Evolutionary conservation across 2,888 invertebrate species (phyloP).

Genomic region (Glaucopsyche alexis): DNA sequence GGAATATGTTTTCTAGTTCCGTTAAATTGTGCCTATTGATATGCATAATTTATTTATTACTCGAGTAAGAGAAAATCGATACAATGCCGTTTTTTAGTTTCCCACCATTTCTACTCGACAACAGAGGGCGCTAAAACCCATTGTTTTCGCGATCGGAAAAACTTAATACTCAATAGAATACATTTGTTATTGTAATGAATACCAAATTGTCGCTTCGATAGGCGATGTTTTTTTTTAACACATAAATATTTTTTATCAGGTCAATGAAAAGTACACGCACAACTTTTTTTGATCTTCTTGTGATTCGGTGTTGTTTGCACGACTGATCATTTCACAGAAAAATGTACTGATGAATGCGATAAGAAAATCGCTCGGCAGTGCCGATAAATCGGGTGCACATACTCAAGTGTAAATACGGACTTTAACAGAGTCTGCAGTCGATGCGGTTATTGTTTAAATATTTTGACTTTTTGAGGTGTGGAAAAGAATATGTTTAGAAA

Average conservation of each 20-base stretch:
- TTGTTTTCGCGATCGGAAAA: constrained; percentile 41
- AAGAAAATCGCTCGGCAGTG: too few relatives aligned
- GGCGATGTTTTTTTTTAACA: background rate
- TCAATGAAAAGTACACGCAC: background rate
- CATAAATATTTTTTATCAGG: background rate
- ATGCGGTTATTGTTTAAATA: too few relatives aligned
- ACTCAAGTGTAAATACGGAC: too few relatives aligned
- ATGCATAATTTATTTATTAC: constrained; percentile 29
- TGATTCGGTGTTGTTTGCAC: too few relatives aligned
- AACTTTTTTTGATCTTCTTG: too few relatives aligned
- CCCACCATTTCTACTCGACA: constrained; percentile 63
- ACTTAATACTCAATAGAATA: constrained; percentile 32
- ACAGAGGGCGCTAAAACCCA: constrained; percentile 58
- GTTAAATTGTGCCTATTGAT: background rate
- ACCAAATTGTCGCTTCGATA: constrained; percentile 7
- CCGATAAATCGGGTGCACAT: too few relatives aligned
- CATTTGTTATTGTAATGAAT: constrained; percentile 10
- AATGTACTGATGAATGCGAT: too few relatives aligned
- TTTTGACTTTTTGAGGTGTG: too few relatives aligned
- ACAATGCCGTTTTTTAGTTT: constrained; percentile 46
- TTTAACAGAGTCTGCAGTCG: too few relatives aligned
- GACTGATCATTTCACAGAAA: too few relatives aligned
- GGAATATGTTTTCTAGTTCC: background rate
- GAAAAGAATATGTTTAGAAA: too few relatives aligned
- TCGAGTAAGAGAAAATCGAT: constrained; percentile 46